Base-by-base conservation (phyloP, 64 coral and sea anemone genomes). In the Hydrozoanthus tunicans region DNA sequence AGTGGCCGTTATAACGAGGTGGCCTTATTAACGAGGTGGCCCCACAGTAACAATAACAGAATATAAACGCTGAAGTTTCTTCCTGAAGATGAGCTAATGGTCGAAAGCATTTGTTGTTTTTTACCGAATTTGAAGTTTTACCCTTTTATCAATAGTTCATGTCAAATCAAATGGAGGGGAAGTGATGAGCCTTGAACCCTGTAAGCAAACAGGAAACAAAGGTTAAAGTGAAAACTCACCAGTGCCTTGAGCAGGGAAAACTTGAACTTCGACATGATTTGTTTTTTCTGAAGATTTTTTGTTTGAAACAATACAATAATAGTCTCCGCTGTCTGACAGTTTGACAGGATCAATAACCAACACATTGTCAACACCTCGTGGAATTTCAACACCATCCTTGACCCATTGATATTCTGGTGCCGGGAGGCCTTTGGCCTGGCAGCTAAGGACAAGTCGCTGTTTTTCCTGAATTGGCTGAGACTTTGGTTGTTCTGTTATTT, bases 401-500 rank as follows among this genome's bases (percentile, higher is more conserved):
- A 93, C 70, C 95, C 95, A 96, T 56, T 91, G 77, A 60, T 80
- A 94, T 10, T 79, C 64, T 77, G 95, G 95, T 15, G 89, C 53
- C 7, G 95, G 95, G 54, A 89, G 86, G 4, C 95, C 95, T 69
- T 14, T 88, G n/a, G 95, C 95, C 58, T 83, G 90, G 62, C 95
- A 96, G 6, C 58, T 67, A 4, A 96, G 55, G 9, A 85, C 90
- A 17, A 94, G 65, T 51, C n/a, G 74, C 64, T 85, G 65, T 12
- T 92, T 92, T 77, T 71, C 89, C 64, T 80, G 89, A 3, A 94
- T 83, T 68, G 82, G 89, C 81, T 76, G 82, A 4, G 92, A 96
- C 69, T 77, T 71, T 6, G 95, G 95, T 17, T 96, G 95, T 78
- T 96, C 95, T 9, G 53, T 93, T 65, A 96, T 96, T 80, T 89